Percentiles rank a stretch among this genome's conserved stretches.
These are phyloP conservation scores for Corythornis cristatus DNA, from an alignment of 2,113 vertebrate genomes.

Conservation along the genomic window DNA sequence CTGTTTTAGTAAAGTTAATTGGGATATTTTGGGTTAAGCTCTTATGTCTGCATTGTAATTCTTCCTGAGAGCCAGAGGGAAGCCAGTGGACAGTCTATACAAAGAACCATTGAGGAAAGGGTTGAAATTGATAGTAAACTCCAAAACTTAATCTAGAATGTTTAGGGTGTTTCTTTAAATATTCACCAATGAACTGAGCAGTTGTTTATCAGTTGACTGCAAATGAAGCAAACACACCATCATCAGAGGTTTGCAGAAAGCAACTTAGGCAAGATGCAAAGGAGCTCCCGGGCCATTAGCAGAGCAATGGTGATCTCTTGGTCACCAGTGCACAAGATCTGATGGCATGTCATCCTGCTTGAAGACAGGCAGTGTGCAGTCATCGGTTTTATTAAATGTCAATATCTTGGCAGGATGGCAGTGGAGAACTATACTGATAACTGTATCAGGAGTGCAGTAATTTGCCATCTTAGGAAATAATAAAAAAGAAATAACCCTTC, in stretches of 20 bases:
- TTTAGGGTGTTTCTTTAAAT: not conserved
- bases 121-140: not conserved
- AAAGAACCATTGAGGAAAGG: not conserved
- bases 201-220: not conserved
- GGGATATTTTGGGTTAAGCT: not conserved
- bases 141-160: not conserved
- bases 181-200: not conserved
- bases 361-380: fast-evolving
- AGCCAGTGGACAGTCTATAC: not conserved
- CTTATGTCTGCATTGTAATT: not conserved
- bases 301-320: fast-evolving
- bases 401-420: not conserved
- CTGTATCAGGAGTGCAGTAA: not conserved
- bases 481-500: not conserved
- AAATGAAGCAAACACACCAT: not conserved
- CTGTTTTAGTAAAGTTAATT: not conserved
- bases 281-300: not conserved
- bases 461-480: not conserved
- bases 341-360: not conserved
- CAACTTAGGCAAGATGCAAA: fast-evolving
- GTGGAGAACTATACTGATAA: not conserved
- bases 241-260: not conserved
- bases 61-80: not conserved
- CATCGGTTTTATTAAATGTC: not conserved
- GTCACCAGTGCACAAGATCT: not conserved